phyloP scores from a whole-genome alignment of 2,888 invertebrate species.

The Drosophila incognita region DNA sequence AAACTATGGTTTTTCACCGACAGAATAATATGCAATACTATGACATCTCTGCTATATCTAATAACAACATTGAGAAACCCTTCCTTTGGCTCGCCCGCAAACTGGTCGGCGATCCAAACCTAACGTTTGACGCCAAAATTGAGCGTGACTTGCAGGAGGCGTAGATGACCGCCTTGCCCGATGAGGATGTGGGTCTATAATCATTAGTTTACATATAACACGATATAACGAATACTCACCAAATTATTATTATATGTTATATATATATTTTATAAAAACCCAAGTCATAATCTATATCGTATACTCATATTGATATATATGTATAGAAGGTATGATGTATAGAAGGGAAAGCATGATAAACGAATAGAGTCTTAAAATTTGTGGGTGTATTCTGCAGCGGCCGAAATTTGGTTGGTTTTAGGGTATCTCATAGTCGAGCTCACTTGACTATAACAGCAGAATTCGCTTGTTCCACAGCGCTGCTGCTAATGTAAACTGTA shows the following conservation, averaged over 20 bases:
- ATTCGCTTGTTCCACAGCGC: background rate
- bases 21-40: conserved; percentile 99
- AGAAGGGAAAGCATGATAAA: background rate
- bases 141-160: conserved; percentile 95
- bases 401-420: background rate
- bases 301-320: background rate
- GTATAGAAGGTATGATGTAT: background rate
- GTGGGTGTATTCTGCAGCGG: background rate
- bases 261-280: background rate
- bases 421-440: background rate
- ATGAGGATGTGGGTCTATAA: conserved; percentile 98
- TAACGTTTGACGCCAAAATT: conserved; percentile 99
- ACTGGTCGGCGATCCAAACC: conserved; percentile 98
- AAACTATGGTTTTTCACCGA: conserved; percentile 99
- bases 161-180: conserved; percentile 93
- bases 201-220: conserved; percentile 56
- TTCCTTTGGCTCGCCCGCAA: conserved; percentile 99
- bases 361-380: background rate
- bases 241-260: no score
- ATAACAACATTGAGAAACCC: conserved; percentile 99
- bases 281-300: background rate
- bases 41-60: conserved; percentile 99
- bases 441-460: background rate
- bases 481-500: background rate
- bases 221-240: background rate